Conservation (phyloP, 2,113 vertebrate genomes). For the Geococcyx californianus region DNA sequence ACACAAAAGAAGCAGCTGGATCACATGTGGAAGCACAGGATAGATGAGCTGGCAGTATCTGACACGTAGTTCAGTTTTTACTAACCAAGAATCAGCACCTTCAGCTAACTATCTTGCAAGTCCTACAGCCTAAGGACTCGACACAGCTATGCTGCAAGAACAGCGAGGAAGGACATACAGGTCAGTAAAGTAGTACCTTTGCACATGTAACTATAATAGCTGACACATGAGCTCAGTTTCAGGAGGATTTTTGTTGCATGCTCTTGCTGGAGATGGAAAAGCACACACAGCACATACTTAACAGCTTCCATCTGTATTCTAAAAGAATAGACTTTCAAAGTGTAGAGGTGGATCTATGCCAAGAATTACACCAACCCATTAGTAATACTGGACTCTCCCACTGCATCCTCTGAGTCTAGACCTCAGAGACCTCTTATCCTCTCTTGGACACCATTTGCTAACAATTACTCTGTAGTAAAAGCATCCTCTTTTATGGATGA, state of each 20-base stretch:
- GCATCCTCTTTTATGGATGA: conserved; percentile 30
- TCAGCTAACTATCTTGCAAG: neutral
- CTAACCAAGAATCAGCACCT: neutral
- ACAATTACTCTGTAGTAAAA: conserved; percentile 54
- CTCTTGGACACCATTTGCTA: conserved; percentile 52
- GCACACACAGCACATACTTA: conserved; percentile 34
- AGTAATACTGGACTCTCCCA: conserved; percentile 38
- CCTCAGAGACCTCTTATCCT: conserved; percentile 48
- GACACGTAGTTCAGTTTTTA: neutral
- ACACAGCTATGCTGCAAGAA: neutral
- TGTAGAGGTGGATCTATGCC: conserved; percentile 37
- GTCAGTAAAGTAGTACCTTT: neutral
- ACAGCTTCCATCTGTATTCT: conserved; percentile 55
- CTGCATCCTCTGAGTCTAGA: conserved; percentile 1
- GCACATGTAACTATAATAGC: neutral
- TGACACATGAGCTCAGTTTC: neutral
- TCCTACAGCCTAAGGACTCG: neutral
- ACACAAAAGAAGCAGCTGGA: neutral
- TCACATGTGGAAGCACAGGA: neutral
- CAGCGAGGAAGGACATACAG: neutral
- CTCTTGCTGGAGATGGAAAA: conserved; percentile 2
- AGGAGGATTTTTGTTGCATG: neutral
- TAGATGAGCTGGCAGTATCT: neutral
- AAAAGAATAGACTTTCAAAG: conserved; percentile 43
- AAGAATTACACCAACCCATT: conserved; percentile 55